Evolutionary conservation across 2,888 invertebrate species (phyloP).

Genomic region (Nebria brevicollis): DNA sequence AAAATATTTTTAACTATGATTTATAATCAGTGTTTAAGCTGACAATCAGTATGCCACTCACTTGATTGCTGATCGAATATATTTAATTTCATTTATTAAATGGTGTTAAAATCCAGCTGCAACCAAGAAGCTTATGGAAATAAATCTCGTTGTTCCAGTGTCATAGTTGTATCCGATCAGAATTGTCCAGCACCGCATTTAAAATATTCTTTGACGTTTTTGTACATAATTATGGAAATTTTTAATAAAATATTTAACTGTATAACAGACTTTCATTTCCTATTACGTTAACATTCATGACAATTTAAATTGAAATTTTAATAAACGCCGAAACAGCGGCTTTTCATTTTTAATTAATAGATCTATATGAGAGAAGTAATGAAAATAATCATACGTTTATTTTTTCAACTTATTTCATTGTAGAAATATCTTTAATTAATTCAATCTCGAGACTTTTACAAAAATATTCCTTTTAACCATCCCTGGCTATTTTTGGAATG

Average conservation of each 20-base stretch:
- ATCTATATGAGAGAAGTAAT: no score
- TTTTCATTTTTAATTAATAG: slow-evolving; percentile 2
- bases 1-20: slow-evolving; percentile 40
- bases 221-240: slow-evolving; percentile 40
- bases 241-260: slow-evolving; percentile 47
- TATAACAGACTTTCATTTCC: slow-evolving; percentile 43
- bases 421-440: no score
- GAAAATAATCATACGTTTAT: no score
- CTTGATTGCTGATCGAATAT: not conserved
- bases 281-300: slow-evolving; percentile 43
- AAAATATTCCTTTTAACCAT: no score
- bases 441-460: no score
- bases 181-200: no score
- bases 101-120: not conserved
- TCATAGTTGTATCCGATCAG: no score
- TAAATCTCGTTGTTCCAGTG: no score
- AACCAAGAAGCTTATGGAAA: no score
- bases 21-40: slow-evolving; percentile 28
- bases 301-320: slow-evolving; percentile 45
- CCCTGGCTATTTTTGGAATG: no score
- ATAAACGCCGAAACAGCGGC: slow-evolving; percentile 30
- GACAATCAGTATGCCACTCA: not conserved
- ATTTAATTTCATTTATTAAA: not conserved
- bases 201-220: not conserved
- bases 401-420: no score